phyloP scores from a whole-genome alignment of 2,888 invertebrate genomes.

The Cerastoderma edule region DNA sequence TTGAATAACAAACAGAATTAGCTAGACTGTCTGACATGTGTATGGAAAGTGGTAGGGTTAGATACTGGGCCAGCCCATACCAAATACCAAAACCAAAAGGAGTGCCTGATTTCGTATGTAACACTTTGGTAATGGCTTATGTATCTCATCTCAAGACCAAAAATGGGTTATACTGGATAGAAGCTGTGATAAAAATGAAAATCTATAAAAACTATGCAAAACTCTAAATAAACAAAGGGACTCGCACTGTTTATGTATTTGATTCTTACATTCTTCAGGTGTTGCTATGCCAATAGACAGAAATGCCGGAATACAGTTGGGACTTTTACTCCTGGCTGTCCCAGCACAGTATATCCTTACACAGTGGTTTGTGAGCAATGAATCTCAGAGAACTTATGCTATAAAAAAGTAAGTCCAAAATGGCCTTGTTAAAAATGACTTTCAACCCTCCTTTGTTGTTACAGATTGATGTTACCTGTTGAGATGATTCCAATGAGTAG shows the following conservation, averaged over 20 bases:
- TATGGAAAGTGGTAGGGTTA: too few species aligned
- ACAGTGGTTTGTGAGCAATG: conserved; percentile 72
- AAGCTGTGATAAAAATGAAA: background rate
- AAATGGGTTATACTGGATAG: background rate
- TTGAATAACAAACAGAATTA: too few species aligned
- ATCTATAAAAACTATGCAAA: background rate
- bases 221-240: background rate
- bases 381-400: conserved; percentile 72
- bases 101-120: background rate
- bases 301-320: conserved; percentile 78
- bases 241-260: background rate
- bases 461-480: too few species aligned
- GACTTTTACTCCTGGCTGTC: conserved; percentile 81
- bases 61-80: too few species aligned
- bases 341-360: conserved; percentile 83
- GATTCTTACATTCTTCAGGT: background rate
- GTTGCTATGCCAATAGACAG: conserved; percentile 74
- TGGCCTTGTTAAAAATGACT: too few species aligned
- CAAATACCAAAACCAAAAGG: too few species aligned
- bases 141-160: background rate
- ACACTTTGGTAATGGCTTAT: background rate
- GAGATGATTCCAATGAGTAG: too few species aligned
- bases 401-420: conserved; percentile 72
- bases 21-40: too few species aligned
- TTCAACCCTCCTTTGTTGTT: too few species aligned